Evolutionary conservation across 1,140 invertebrate species (phyloP), one percentile per base, ranked within the genome.

Genomic region (Drosophila sturtevanti): DNA sequence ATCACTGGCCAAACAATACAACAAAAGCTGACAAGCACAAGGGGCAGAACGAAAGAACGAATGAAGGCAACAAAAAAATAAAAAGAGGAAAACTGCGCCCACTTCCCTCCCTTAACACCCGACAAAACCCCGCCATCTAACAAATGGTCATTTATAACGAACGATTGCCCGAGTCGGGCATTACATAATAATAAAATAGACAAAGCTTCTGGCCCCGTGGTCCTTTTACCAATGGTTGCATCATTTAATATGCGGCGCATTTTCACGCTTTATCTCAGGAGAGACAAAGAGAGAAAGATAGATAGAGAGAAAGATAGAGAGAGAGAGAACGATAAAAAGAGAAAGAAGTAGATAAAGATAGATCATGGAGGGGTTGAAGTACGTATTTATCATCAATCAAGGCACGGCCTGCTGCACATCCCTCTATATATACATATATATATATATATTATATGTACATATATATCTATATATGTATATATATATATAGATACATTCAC

Each of bases 351-450:
- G 16, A 21, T 48, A 11, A 16, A 48, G 9, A 48, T 48, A 48
- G 41, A 48, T 48, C 41, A 48, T 21, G 22, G 41, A 62, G 11
- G 48, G 70, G 64, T 68, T 31, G 63, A 84, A 48, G 41, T 21
- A 48, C 41, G 82, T 80, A 79, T 87, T 89, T 89, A 89, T 89
- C 84, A 89, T 89, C 84, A 89, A 89, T 89, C 84, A 89, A 84
- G 66, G 63, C 66, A 89, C 76, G 79, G 79, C 76, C 82, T 87
- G 76, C 68, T 89, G 65, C 84, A 79, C 78, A 78, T 55, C 41
- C 55, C 41, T 12, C 35, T 61, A 48, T 18, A 22, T 24, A 54
- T 5, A 56, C 18, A 52, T 58, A 24, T 22, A 51, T 59, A 77
- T 52, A 51, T 44, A 60, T 12, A 44, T 60, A 34, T 16, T 21